These are phyloP conservation scores for Phytoseiulus persimilis DNA, from an alignment of 2,888 invertebrate species.

Conservation along the genomic window DNA sequence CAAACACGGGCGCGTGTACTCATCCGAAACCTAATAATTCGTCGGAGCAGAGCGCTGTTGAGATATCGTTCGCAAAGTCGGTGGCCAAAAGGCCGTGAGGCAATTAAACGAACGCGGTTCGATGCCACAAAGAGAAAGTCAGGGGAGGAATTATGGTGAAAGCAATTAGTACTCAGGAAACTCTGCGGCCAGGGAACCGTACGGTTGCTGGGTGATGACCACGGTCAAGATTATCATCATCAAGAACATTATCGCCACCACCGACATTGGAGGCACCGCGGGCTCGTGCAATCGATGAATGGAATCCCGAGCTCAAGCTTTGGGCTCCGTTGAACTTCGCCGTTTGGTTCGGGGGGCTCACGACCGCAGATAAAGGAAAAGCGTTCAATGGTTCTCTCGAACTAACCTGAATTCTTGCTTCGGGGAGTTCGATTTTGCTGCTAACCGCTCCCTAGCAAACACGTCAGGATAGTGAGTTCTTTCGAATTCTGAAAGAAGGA, in stretches of 20 bases:
- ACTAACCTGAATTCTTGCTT: constrained; percentile 53
- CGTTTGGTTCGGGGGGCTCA: neutral
- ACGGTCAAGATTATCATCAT: constrained; percentile 5
- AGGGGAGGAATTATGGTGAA: neutral
- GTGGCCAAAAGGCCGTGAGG: neutral
- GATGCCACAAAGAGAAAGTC: neutral
- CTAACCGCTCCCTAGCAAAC: constrained; percentile 52
- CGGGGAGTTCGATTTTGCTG: constrained; percentile 53
- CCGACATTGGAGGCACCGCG: neutral
- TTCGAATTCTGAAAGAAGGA: constrained; percentile 47
- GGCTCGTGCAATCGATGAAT: neutral
- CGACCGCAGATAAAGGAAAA: neutral
- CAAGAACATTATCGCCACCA: neutral
- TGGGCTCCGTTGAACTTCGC: neutral
- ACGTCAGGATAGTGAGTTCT: constrained; percentile 54
- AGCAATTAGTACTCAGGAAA: neutral
- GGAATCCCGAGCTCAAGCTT: neutral
- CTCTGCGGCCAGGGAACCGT: neutral
- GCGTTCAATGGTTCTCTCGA: neutral
- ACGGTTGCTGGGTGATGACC: neutral
- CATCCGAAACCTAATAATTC: neutral
- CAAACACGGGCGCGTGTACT: no score
- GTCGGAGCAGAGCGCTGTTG: neutral
- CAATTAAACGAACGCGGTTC: neutral
- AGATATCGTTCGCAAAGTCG: neutral